Conservation (phyloP, 64 coral and sea anemone genomes). For the Stichodactyla helianthus region DNA sequence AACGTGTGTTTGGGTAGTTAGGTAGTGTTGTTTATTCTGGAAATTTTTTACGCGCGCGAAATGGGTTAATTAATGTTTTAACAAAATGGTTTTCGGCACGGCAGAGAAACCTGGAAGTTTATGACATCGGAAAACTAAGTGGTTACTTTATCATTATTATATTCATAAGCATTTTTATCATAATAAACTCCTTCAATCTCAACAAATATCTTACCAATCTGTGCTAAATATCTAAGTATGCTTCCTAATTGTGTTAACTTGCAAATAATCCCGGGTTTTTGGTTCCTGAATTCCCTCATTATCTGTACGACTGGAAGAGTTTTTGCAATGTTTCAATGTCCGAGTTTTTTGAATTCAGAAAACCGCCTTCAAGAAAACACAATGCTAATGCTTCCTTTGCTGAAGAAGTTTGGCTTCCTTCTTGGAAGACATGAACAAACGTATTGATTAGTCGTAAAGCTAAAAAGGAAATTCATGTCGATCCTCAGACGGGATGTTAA, state of each 20-base stretch:
- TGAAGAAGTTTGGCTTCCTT: not conserved
- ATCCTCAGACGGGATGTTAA: not conserved
- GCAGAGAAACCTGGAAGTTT: too few species aligned
- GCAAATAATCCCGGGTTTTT: not conserved
- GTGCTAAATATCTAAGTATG: not conserved
- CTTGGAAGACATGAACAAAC: not conserved
- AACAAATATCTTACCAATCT: not conserved
- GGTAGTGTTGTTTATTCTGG: not conserved
- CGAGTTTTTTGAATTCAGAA: not conserved
- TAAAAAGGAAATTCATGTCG: conserved; percentile 3
- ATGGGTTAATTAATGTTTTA: too few species aligned
- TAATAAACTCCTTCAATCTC: not conserved
- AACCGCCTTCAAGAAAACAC: not conserved
- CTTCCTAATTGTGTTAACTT: not conserved
- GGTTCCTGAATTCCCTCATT: not conserved
- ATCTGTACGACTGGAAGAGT: not conserved
- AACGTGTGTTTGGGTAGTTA: not conserved
- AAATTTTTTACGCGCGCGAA: too few species aligned
- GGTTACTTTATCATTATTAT: not conserved
- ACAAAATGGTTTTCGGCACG: too few species aligned
- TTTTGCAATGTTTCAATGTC: not conserved
- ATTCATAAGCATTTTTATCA: not conserved
- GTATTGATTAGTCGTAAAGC: not conserved
- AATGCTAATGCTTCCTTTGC: not conserved
- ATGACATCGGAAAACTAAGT: not conserved